Base-by-base conservation (phyloP, 2,113 vertebrate genomes). In the Zapus hudsonius region DNA sequence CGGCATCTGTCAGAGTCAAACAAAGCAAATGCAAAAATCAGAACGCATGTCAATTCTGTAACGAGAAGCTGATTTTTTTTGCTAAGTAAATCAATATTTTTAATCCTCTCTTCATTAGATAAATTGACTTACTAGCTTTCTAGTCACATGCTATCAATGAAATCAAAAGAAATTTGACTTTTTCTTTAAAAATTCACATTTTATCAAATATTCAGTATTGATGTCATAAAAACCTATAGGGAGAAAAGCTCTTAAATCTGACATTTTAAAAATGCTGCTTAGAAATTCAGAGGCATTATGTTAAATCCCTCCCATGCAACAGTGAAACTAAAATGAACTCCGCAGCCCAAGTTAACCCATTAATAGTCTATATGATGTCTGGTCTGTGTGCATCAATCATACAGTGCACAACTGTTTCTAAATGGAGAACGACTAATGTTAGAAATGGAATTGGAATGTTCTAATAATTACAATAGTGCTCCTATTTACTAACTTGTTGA, bases 1-100 rank as follows among this genome's bases (percentile, higher is more conserved):
- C 7, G 99, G 98, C 96, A 99, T 99, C 99, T 99, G 99, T 98
- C 92, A 96, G 97, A 97, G 88, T 38, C 95, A 98, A 98, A 93
- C 82, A 97, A 94, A 97, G 92, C 61, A 97, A 92, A 95, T 0
- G n/a, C 20, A 0, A 92, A 59, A 97, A 95, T 95, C 75, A 93
- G 89, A 88, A 92, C 10, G 38, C n/a, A n/a, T n/a, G 31, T 87
- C 4, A 4, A 75, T 29, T 47, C 64, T 59, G 42, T n/a, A 79
- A 33, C 31, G n/a, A 8, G 25, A 67, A 83, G 61, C 0, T 1
- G 57, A 0, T 33, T 29, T 67, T 29, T 67, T 86, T 84, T 31
- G 27, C 61, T 80, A 22, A 7, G 11, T 78, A 86, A 40, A 0
- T 20, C 59, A 9, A 0, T 7, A 9, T 31, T 67, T 85, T 74